Percentiles rank a stretch among this genome's conserved stretches.
Evolutionary conservation across 2,888 invertebrate genomes (phyloP).

Genomic region (Rosalia funebris): DNA sequence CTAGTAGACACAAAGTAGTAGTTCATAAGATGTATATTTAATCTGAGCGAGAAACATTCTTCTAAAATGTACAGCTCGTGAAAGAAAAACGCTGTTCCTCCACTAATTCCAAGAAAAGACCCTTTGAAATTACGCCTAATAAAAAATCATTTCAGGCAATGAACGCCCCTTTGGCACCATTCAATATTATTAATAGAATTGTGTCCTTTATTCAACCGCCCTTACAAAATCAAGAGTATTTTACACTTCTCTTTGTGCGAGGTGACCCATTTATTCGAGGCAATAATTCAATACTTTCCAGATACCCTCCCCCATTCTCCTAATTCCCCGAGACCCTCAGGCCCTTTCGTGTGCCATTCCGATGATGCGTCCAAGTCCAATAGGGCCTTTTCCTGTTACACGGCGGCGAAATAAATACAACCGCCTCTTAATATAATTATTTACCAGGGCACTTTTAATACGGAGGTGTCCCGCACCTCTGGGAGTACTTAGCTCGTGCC

Average conservation of each 20-base stretch:
- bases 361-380: not conserved
- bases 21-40: no score
- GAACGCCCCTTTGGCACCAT: not conserved
- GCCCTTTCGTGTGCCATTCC: not conserved
- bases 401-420: not conserved
- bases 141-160: not conserved
- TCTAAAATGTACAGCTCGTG: no score
- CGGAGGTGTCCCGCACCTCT: not conserved
- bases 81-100: no score
- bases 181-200: not conserved
- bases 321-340: not conserved
- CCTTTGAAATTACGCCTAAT: not conserved
- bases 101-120: no score
- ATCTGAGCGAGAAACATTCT: no score
- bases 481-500: not conserved
- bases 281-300: not conserved
- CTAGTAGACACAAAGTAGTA: no score
- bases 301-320: not conserved
- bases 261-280: not conserved
- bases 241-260: not conserved
- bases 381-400: not conserved
- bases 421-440: not conserved
- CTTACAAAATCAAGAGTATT: not conserved
- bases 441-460: not conserved
- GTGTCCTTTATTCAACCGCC: not conserved